Base-by-base conservation (phyloP, 2,888 invertebrate genomes). In the Hypercompe scribonia region DNA sequence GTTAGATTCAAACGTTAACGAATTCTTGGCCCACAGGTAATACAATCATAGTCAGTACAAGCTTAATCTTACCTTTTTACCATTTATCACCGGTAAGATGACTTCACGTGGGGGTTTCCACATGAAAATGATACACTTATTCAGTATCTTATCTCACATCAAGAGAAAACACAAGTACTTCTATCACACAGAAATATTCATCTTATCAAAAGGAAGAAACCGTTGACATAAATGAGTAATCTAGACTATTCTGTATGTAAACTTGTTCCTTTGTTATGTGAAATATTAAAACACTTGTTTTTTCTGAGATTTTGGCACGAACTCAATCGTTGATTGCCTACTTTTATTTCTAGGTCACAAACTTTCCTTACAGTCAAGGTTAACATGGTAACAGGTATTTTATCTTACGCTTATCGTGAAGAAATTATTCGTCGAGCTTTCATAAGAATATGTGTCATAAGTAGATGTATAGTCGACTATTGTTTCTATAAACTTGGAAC, bases 211-310 rank as follows among this genome's bases (percentile, higher is more conserved):
- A 66, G 33, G 66, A 46, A 66, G 46, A 42, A 66, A 46, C 66
- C 66, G 24, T 33, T 46, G 66, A 66, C 46, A 66, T 46, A 33
- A 33, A 66, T 66, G 46, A 33, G 46, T 46, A 66, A 46, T 66
- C 24, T 66, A 46, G 46, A 46, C 33, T 66, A 61, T 46, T 66
- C 31, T 66, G 21, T 66, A 46, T 21, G 2, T 46, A 46, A 31
- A 46, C 66, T 33, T 28, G 46, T 66, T 66, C 28, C 10, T 46
- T 66, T 46, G 46, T 46, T 33, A 33, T 66, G 24, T 66, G 21
- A 46, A 15, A 33, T 24, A 66, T 66, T 31, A 61, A 31, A 61
- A 61, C 18, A 31, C 58, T 58, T 58, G 5, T 18, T 15, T 58
- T 61, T 18, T 61, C 18, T 61, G 31, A 8, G 18, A 18, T 61